Conservation (phyloP, 2,797 vertebrate species). For the Emys orbicularis region DNA sequence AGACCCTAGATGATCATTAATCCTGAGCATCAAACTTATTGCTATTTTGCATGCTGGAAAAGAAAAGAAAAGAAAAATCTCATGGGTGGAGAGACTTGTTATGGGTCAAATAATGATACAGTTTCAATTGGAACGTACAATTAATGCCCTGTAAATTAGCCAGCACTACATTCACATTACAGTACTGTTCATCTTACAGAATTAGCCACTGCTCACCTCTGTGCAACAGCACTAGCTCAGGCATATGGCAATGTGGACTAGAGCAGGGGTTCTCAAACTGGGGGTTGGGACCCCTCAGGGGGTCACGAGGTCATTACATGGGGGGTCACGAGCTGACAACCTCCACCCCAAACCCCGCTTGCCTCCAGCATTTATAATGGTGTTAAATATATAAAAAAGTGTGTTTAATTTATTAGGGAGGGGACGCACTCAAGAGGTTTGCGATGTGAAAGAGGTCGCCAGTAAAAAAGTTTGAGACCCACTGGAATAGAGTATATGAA, state of each 20-base stretch:
- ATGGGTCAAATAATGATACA: neutral
- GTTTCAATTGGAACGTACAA: rapidly evolving
- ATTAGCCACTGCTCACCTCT: neutral
- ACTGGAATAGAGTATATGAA: neutral
- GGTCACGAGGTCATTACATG: no score
- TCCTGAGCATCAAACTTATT: neutral
- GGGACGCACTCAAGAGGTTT: no score
- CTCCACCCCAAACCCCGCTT: no score
- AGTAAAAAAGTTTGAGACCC: no score
- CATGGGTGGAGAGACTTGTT: rapidly evolving
- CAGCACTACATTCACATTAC: rapidly evolving
- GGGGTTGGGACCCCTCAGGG: no score
- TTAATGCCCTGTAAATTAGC: neutral
- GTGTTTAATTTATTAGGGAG: no score
- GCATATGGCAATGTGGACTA: neutral
- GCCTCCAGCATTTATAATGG: no score
- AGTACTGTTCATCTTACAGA: neutral
- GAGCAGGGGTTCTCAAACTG: no score
- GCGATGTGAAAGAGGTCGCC: no score
- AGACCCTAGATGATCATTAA: neutral
- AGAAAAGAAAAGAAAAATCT: neutral
- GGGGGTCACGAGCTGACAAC: no score
- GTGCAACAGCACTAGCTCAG: neutral
- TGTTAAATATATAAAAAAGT: no score
- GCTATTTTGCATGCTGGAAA: neutral